phyloP scores from a whole-genome alignment of 23 tunicate species.

The Ascidia mentula region DNA sequence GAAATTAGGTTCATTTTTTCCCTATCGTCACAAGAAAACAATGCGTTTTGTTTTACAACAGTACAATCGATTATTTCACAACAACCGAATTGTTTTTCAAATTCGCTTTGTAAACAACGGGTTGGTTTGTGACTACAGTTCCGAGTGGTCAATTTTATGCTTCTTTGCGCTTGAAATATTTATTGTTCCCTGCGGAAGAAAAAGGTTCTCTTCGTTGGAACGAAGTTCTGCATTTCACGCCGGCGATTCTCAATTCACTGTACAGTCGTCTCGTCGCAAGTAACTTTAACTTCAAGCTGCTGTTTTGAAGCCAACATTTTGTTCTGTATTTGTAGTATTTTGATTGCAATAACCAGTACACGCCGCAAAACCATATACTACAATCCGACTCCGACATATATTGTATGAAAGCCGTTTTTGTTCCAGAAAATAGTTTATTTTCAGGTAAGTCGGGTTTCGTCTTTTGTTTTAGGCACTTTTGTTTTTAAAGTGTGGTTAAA shows the following conservation, averaged over 20 bases:
- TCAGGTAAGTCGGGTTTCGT: too few relatives aligned
- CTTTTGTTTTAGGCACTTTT: too few relatives aligned
- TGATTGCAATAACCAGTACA: neutral
- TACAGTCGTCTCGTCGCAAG: slow-evolving; percentile 6
- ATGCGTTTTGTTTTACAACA: neutral
- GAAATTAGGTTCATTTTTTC: too few relatives aligned
- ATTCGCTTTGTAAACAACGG: neutral
- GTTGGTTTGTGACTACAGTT: neutral
- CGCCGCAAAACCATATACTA: neutral
- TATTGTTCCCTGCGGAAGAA: slow-evolving; percentile 3
- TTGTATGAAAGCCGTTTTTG: too few relatives aligned
- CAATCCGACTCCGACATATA: too few relatives aligned
- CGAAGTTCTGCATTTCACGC: neutral
- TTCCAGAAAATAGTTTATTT: too few relatives aligned
- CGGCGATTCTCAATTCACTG: neutral
- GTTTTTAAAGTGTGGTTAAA: too few relatives aligned
- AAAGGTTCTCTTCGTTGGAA: neutral
- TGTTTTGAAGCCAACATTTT: slow-evolving; percentile 4
- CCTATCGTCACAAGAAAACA: too few relatives aligned
- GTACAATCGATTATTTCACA: neutral
- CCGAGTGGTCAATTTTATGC: neutral
- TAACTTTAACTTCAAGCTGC: slow-evolving; percentile 8
- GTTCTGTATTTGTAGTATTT: neutral
- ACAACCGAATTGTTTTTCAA: neutral
- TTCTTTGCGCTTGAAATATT: neutral